phyloP scores from a whole-genome alignment of 2,113 vertebrate genomes.

The Neolamprologus devosi region DNA sequence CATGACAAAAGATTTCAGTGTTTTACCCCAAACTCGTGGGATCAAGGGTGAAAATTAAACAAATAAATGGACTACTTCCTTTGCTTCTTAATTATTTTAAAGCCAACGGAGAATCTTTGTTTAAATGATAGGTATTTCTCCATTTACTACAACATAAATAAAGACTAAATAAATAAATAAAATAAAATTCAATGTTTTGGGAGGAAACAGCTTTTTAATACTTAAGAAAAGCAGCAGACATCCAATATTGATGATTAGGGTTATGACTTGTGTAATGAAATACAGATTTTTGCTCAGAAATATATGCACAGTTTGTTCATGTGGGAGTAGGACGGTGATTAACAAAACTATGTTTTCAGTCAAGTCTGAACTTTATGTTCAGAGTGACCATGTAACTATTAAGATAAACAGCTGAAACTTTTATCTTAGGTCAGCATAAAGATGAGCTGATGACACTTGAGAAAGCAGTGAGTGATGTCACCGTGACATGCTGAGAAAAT shows the following conservation, averaged over 20 bases:
- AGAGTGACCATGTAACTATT: not conserved
- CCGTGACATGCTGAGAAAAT: not conserved
- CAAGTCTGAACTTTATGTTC: not conserved
- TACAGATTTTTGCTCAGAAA: not conserved
- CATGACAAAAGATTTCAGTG: not conserved
- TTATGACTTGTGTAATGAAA: not conserved
- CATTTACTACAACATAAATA: not conserved
- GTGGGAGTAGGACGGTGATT: fast-evolving
- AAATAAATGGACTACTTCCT: not conserved
- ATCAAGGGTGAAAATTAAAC: not conserved
- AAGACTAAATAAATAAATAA: no score
- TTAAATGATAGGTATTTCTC: not conserved
- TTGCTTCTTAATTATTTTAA: not conserved
- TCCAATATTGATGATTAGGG: not conserved
- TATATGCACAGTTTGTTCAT: not conserved
- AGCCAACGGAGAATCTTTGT: not conserved
- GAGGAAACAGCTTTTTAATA: not conserved
- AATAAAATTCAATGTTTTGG: not conserved
- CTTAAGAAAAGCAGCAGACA: not conserved
- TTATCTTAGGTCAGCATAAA: not conserved
- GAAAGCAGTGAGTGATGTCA: no score
- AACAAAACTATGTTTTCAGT: not conserved
- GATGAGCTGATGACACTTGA: not conserved
- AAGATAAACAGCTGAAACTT: not conserved
- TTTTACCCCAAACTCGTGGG: not conserved